Percentiles rank a stretch among this genome's conserved stretches.
These are phyloP conservation scores for Ophion obscuratus DNA, from an alignment of 2,888 invertebrate species.

Conservation along the genomic window DNA sequence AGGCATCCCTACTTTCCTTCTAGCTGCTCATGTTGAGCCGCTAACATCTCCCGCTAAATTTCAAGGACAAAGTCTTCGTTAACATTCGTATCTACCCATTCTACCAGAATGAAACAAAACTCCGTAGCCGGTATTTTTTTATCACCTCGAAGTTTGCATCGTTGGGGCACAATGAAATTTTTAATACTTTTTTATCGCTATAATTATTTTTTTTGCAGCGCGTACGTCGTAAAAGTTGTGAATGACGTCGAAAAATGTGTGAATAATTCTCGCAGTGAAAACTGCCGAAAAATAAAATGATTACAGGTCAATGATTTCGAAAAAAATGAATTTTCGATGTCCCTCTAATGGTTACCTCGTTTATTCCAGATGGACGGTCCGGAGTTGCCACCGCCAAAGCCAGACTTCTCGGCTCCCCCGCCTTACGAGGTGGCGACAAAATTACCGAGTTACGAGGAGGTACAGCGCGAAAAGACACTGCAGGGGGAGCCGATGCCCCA, in stretches of 20 bases:
- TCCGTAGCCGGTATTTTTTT: background rate
- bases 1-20: too few species aligned
- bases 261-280: too few species aligned
- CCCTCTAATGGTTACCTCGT: background rate
- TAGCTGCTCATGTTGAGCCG: too few species aligned
- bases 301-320: too few species aligned
- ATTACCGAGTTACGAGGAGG: conserved; percentile 96
- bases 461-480: conserved; percentile 93
- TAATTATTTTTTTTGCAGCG: too few species aligned
- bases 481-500: conserved; percentile 88
- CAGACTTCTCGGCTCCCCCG: conserved; percentile 94
- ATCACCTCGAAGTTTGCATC: background rate
- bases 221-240: too few species aligned
- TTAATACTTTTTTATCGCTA: too few species aligned
- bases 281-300: too few species aligned
- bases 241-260: too few species aligned
- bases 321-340: background rate
- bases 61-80: too few species aligned
- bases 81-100: background rate
- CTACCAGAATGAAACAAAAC: too few species aligned
- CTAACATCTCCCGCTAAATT: too few species aligned
- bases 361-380: conserved; percentile 77
- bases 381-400: conserved; percentile 92
- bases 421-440: conserved; percentile 95
- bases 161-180: background rate